phyloP scores from a whole-genome alignment of 30 jellyfish, hydroid and myxozoan genomes.

The Turritopsis dohrnii region DNA sequence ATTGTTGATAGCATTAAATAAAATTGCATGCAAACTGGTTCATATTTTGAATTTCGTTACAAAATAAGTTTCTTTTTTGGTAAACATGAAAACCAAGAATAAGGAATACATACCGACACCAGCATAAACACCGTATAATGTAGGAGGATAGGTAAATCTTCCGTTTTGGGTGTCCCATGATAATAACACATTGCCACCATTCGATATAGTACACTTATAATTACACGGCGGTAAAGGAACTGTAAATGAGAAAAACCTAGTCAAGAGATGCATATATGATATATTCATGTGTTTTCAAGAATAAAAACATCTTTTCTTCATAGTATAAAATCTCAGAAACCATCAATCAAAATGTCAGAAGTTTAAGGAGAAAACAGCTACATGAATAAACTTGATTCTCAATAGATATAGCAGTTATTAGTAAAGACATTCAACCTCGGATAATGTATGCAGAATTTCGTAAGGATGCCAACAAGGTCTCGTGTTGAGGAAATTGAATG shows the following conservation, averaged over 20 bases:
- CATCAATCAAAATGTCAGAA: no score
- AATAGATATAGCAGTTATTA: no score
- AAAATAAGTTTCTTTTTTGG: no score
- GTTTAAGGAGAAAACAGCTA: no score
- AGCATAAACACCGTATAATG: slow-evolving; percentile 16
- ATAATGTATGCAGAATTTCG: slow-evolving; percentile 44
- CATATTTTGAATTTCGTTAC: no score
- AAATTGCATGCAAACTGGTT: no score
- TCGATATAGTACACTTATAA: neutral
- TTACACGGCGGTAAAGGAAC: slow-evolving; percentile 17
- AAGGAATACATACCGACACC: slow-evolving; percentile 9
- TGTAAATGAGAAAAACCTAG: neutral
- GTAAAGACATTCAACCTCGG: slow-evolving; percentile 25
- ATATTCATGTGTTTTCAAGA: no score
- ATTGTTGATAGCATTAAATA: no score
- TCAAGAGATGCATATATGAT: neutral
- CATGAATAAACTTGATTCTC: no score
- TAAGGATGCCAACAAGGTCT: slow-evolving; percentile 38
- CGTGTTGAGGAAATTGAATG: slow-evolving; percentile 71
- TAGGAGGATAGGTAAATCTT: neutral
- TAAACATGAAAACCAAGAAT: no score
- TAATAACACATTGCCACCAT: neutral
- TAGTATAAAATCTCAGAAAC: no score
- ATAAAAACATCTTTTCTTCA: no score
- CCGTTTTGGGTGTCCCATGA: neutral